Percentiles rank a stretch among this genome's conserved stretches.
phyloP scores from a whole-genome alignment of 2,113 vertebrate genomes.

The Equus quagga region DNA sequence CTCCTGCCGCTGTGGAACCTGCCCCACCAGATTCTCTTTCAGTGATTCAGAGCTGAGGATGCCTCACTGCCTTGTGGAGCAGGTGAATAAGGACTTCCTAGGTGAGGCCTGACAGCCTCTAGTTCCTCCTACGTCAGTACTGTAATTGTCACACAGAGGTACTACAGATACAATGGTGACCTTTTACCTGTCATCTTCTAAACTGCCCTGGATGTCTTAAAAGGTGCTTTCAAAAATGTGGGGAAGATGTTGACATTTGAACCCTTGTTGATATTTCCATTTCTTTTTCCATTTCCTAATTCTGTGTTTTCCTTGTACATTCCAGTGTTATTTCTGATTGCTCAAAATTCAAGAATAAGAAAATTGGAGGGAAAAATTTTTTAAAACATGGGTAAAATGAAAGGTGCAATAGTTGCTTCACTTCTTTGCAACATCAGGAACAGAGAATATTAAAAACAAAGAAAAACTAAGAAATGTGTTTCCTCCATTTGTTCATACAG shows the following conservation, averaged over 20 bases:
- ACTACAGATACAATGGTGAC: neutral
- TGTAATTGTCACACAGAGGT: neutral
- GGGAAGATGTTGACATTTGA: neutral
- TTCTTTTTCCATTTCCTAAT: neutral
- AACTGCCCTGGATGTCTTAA: neutral
- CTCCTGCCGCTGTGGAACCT: conserved; percentile 5
- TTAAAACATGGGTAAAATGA: conserved; percentile 41
- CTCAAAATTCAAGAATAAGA: conserved; percentile 22
- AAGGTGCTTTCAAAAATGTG: neutral
- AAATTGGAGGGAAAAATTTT: neutral
- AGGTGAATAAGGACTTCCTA: neutral
- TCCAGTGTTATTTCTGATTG: neutral
- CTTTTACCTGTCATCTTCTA: neutral
- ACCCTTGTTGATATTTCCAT: neutral
- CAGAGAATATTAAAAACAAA: neutral
- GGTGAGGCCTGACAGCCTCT: neutral
- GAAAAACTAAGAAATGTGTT: neutral
- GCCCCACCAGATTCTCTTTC: conserved; percentile 64
- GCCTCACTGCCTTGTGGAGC: neutral
- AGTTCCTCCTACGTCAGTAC: neutral
- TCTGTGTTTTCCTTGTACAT: neutral
- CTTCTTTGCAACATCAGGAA: neutral
- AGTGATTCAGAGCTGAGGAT: conserved; percentile 63
- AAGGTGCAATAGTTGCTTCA: neutral
- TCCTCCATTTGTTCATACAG: neutral